Conservation (phyloP, 2,888 invertebrate genomes). For the Nemurella pictetii region DNA sequence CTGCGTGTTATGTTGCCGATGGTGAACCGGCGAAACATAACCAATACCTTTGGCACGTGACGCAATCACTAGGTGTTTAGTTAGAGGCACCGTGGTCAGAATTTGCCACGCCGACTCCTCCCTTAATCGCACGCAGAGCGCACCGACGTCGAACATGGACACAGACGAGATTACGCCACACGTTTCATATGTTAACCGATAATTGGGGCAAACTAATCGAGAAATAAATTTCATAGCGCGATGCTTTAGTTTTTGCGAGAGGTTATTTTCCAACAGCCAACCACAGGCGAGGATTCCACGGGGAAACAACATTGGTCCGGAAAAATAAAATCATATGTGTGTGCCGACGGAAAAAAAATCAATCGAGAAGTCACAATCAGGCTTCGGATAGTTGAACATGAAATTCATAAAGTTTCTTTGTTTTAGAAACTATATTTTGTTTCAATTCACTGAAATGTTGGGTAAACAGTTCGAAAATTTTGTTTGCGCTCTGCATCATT, state of each 20-base stretch:
- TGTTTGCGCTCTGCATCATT: background rate
- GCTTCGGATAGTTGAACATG: background rate
- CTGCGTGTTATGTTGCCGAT: background rate
- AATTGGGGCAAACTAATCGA: background rate
- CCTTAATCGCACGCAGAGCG: background rate
- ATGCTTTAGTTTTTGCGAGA: background rate
- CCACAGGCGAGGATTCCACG: background rate
- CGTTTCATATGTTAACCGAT: background rate
- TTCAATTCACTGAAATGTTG: background rate
- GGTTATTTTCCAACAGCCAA: background rate
- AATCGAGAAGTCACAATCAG: background rate
- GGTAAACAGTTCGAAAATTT: background rate
- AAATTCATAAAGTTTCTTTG: background rate
- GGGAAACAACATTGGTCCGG: background rate
- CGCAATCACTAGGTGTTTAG: conserved; percentile 8
- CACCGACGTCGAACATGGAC: background rate
- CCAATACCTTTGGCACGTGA: conserved; percentile 8
- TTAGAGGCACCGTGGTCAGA: conserved; percentile 1
- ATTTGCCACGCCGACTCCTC: background rate
- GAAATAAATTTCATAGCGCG: no score
- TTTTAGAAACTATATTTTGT: background rate
- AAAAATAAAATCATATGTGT: no score
- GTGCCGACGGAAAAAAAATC: no score
- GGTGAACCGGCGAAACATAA: background rate
- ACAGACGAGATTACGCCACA: background rate